These are phyloP conservation scores for Phataginus tetradactyla DNA, from an alignment of 2,797 vertebrate species.

Conservation along the genomic window DNA sequence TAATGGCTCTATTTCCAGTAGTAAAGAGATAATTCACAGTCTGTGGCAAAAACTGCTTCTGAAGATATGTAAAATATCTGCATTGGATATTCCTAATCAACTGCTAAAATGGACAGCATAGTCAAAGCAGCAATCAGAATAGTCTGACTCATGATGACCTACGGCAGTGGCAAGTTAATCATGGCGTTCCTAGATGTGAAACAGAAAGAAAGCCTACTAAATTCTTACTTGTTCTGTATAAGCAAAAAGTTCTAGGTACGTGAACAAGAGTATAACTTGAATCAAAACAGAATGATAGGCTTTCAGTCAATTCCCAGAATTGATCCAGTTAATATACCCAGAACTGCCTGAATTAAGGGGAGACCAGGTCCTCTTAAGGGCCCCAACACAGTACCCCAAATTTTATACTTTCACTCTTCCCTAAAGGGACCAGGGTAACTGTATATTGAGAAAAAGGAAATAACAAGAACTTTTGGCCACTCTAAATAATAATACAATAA, in stretches of 20 bases:
- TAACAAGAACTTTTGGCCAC: not conserved
- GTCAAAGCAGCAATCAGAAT: not conserved
- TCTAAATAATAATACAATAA: too few species aligned
- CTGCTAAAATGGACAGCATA: not conserved
- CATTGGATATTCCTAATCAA: not conserved
- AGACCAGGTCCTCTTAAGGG: not conserved
- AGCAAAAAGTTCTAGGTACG: not conserved
- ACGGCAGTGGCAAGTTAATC: not conserved
- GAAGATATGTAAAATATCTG: not conserved
- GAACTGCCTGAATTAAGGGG: not conserved
- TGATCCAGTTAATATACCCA: not conserved
- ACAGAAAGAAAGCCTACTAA: not conserved
- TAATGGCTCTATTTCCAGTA: not conserved
- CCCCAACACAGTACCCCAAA: not conserved
- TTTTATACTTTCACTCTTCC: not conserved
- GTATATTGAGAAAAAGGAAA: not conserved
- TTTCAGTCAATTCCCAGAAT: not conserved
- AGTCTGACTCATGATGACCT: not conserved
- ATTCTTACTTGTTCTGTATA: not conserved
- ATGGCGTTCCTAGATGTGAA: not conserved
- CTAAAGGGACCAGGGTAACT: not conserved
- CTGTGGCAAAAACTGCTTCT: not conserved
- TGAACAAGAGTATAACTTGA: not conserved
- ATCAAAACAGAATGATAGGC: not conserved
- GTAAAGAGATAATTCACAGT: not conserved